Evolutionary conservation across 2,113 vertebrate species (phyloP).

Genomic region (Copsychus sechellarum): DNA sequence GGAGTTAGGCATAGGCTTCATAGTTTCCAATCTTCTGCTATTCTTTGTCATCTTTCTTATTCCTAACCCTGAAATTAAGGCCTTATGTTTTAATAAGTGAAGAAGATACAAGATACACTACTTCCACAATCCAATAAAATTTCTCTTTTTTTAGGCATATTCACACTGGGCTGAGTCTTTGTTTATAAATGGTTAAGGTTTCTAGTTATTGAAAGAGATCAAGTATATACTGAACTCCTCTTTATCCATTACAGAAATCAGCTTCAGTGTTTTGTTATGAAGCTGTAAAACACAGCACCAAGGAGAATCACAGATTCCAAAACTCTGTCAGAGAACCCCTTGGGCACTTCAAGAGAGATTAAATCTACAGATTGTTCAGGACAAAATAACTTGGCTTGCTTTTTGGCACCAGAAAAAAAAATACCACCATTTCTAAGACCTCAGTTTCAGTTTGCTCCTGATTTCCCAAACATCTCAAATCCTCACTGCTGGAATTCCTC

Average conservation of each 20-base stretch:
- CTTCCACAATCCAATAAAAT: slow-evolving; percentile 9
- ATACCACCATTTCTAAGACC: slow-evolving; percentile 50
- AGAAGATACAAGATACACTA: slow-evolving; percentile 57
- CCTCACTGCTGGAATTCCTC: slow-evolving; percentile 57
- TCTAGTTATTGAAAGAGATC: slow-evolving; percentile 40
- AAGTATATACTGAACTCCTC: slow-evolving; percentile 24
- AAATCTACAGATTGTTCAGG: slow-evolving; percentile 62
- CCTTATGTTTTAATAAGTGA: slow-evolving; percentile 46
- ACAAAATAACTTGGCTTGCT: slow-evolving; percentile 52
- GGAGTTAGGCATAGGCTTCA: not conserved
- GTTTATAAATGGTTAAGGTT: slow-evolving; percentile 51
- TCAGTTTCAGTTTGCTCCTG: slow-evolving; percentile 59
- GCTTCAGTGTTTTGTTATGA: slow-evolving; percentile 33
- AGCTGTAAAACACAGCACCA: slow-evolving; percentile 53
- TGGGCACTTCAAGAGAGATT: slow-evolving; percentile 57
- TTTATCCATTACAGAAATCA: slow-evolving; percentile 23
- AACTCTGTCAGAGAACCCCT: slow-evolving; percentile 56
- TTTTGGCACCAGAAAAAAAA: slow-evolving; percentile 45
- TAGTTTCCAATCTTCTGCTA: slow-evolving; percentile 8
- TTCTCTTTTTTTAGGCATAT: not conserved
- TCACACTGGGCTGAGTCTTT: slow-evolving; percentile 7
- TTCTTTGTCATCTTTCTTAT: slow-evolving; percentile 33
- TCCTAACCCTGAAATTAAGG: slow-evolving; percentile 42
- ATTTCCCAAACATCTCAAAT: slow-evolving; percentile 68
- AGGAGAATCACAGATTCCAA: slow-evolving; percentile 51